Percentiles rank a stretch among this genome's conserved stretches.
Conservation (phyloP, 2,888 invertebrate species). For the Athalia rosae region DNA sequence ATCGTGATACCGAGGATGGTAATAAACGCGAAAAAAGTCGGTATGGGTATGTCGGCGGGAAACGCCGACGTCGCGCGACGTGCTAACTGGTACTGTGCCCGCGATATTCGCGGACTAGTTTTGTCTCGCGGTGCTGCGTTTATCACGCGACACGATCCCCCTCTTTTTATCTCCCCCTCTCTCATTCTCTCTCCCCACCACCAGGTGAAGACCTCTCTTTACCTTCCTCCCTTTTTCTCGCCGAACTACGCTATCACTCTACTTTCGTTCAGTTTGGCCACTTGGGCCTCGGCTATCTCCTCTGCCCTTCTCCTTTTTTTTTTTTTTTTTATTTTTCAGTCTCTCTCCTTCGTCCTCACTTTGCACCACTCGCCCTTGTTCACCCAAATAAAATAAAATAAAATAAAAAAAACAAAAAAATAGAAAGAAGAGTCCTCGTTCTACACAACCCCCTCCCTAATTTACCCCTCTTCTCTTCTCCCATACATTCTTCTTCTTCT, state of each 20-base stretch:
- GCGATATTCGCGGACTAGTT: constrained; percentile 45
- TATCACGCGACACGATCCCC: constrained; percentile 43
- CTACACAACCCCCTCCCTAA: neutral
- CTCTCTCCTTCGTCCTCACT: neutral
- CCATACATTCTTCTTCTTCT: neutral
- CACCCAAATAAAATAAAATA: no score
- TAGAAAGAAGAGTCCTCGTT: no score
- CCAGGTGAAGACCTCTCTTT: neutral
- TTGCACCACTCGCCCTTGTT: neutral
- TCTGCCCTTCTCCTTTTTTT: neutral
- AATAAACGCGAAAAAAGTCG: no score
- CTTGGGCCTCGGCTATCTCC: constrained; percentile 5
- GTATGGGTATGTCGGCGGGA: no score
- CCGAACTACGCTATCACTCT: neutral
- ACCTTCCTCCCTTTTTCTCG: neutral
- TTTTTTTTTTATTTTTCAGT: neutral
- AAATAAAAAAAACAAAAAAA: no score
- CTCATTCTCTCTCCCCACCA: neutral
- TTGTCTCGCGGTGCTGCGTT: constrained; percentile 41
- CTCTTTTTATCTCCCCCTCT: neutral
- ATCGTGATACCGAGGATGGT: no score
- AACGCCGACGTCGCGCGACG: neutral
- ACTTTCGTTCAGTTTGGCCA: constrained; percentile 31
- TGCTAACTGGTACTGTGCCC: neutral
- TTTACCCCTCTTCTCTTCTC: neutral